Base-by-base conservation (phyloP, 1,140 invertebrate genomes). In the Orussus abietinus region DNA sequence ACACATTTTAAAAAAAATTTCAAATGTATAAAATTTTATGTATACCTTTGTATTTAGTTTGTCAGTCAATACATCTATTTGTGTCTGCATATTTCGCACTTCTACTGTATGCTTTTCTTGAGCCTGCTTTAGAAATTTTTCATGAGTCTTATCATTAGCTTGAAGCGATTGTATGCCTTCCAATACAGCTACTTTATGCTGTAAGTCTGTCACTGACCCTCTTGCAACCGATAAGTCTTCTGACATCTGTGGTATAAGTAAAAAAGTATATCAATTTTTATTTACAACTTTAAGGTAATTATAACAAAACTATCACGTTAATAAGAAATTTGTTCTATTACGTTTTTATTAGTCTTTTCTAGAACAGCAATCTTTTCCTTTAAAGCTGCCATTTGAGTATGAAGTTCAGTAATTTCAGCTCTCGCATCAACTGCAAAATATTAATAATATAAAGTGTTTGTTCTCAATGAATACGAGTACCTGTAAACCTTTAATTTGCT, bases 31-130 rank as follows among this genome's bases (percentile, higher is more conserved):
- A 5, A 48, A 42, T 22, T 38, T 31, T 2, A 14, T 7, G 43
- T 33, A 45, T 57, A 69, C 67, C 60, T 67, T 70, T 14, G 38
- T 32, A 34, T 57, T 58, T 15, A 69, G 49, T 45, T 64, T 61
- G 15, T 51, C 57, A 3, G 54, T 58, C 14, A 71, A 50, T 11
- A 53, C 25, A 39, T 69, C 59, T 37, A 71, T 64, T 40, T 72
- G 59, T 4, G 51, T 65, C 33, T 70, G 64, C 61, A 70, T 59
- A 49, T 69, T 68, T 49, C 48, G 66, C 33, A 72, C 50, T 44
- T 69, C 60, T 4, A 59, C 43, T 3, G 40, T 47, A 33, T 68
- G 60, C 34, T 66, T 64, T 19, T 67, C 65, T 39, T 71, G 64
- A 5, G 54, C 55, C 31, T 70, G 64, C 28, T 66, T 66, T 13